Evolutionary conservation across 2,888 invertebrate genomes (phyloP).

Genomic region (Eupithecia exiguata): DNA sequence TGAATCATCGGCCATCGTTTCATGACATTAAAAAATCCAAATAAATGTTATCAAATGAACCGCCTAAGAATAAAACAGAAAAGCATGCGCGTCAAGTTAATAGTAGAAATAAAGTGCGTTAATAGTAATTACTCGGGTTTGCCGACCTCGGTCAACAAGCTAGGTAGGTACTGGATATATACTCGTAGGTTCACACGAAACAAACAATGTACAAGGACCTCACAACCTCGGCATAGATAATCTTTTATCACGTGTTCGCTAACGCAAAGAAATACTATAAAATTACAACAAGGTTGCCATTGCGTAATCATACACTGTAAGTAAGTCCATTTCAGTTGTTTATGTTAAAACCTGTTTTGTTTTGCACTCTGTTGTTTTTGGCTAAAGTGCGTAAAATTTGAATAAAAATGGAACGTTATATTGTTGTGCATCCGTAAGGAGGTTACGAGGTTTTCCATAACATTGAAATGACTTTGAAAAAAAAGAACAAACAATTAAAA

Average conservation of each 20-base stretch:
- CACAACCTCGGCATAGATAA: conserved; percentile 66
- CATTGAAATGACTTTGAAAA: background rate
- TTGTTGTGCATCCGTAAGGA: background rate
- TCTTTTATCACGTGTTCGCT: conserved; percentile 52
- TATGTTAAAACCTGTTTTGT: conserved; percentile 2
- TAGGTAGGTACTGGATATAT: background rate
- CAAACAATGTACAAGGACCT: conserved; percentile 54
- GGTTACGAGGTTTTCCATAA: background rate
- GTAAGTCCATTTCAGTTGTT: conserved; percentile 6
- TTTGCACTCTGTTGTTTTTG: conserved; percentile 17
- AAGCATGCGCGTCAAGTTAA: background rate
- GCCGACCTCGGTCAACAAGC: conserved; percentile 62
- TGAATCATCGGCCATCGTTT: too few relatives aligned
- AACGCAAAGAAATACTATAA: conserved; percentile 46
- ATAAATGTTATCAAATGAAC: too few relatives aligned
- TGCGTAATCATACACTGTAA: conserved; percentile 19
- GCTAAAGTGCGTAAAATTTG: background rate
- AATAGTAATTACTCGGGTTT: conserved; percentile 31
- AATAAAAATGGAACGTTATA: background rate
- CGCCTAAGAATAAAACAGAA: too few relatives aligned
- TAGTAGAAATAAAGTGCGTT: background rate
- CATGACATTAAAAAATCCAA: too few relatives aligned
- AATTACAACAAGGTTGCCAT: conserved; percentile 44
- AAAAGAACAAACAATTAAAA: background rate
- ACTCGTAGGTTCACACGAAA: conserved; percentile 62